Evolutionary conservation across 2,888 invertebrate species (phyloP).

Genomic region (Dryobotodes eremita): DNA sequence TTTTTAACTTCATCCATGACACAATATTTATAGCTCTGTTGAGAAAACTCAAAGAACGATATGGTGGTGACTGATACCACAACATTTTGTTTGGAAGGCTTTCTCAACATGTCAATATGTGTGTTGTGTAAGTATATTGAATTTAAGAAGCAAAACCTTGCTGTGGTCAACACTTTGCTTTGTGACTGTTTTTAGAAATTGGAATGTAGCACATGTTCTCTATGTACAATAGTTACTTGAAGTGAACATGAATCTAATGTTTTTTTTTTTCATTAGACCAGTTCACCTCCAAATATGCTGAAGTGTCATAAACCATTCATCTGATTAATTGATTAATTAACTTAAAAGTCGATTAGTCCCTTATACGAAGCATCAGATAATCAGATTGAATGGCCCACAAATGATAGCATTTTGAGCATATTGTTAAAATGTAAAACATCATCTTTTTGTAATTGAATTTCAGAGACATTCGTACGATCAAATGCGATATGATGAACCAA

Average conservation of each 20-base stretch:
- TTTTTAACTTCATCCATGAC: conserved; percentile 40
- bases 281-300: conserved; percentile 48
- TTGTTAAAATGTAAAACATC: conserved; percentile 49
- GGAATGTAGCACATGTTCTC: conserved; percentile 39
- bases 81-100: conserved; percentile 9
- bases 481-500: conserved; percentile 56
- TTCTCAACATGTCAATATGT: conserved; percentile 27
- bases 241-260: conserved; percentile 46
- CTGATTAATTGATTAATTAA: conserved; percentile 49
- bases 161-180: conserved; percentile 23
- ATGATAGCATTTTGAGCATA: conserved; percentile 47
- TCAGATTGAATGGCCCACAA: conserved; percentile 36
- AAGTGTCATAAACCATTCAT: conserved; percentile 40
- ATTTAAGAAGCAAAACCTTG: conserved; percentile 42
- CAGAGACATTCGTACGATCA: conserved; percentile 78
- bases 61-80: conserved; percentile 6
- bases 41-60: conserved; percentile 23
- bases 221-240: conserved; percentile 31
- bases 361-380: conserved; percentile 27
- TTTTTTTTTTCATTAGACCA: conserved; percentile 39
- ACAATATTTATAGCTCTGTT: conserved; percentile 28
- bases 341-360: conserved; percentile 36
- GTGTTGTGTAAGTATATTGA: conserved; percentile 13
- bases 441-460: conserved; percentile 75
- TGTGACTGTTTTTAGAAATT: conserved; percentile 42